A percentile compares a stretch with the other conserved stretches of the same genome.
Conservation (phyloP, 2,797 vertebrate species). For the Acanthurus lineatus region DNA sequence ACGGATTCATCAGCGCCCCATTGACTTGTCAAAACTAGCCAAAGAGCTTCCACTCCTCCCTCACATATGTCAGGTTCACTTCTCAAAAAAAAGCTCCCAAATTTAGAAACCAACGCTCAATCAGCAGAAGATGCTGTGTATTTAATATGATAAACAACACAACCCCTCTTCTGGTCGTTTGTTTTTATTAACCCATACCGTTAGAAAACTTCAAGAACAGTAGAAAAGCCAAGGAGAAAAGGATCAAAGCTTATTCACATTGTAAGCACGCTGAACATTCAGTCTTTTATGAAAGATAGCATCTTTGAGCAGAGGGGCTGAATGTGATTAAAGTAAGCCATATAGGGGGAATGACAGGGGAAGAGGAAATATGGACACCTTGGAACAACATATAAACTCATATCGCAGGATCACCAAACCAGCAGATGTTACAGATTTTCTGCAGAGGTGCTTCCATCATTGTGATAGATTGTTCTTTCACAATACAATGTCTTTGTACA, state of each 20-base stretch:
- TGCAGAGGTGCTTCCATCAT: constrained; percentile 40
- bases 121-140: constrained; percentile 16
- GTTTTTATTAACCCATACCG: constrained; percentile 35
- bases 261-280: constrained; percentile 45
- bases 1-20: constrained; percentile 80
- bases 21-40: constrained; percentile 81
- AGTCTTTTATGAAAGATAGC: constrained; percentile 37
- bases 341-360: constrained; percentile 36
- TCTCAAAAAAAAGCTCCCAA: constrained; percentile 36
- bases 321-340: constrained; percentile 57
- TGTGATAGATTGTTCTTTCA: constrained; percentile 57
- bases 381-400: constrained; percentile 62
- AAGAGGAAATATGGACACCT: constrained; percentile 61
- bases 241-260: constrained; percentile 43
- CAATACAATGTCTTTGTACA: constrained; percentile 47
- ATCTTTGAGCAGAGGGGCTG: constrained; percentile 30
- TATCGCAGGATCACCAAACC: constrained; percentile 58
- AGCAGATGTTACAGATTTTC: constrained; percentile 75
- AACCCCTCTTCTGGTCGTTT: constrained; percentile 15
- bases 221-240: constrained; percentile 3
- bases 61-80: constrained; percentile 74
- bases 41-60: constrained; percentile 76
- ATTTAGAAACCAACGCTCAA: constrained; percentile 47
- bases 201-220: constrained; percentile 26
- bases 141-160: constrained; percentile 35